phyloP scores from a whole-genome alignment of 1,140 invertebrate genomes.

The Eupeodes corollae region DNA sequence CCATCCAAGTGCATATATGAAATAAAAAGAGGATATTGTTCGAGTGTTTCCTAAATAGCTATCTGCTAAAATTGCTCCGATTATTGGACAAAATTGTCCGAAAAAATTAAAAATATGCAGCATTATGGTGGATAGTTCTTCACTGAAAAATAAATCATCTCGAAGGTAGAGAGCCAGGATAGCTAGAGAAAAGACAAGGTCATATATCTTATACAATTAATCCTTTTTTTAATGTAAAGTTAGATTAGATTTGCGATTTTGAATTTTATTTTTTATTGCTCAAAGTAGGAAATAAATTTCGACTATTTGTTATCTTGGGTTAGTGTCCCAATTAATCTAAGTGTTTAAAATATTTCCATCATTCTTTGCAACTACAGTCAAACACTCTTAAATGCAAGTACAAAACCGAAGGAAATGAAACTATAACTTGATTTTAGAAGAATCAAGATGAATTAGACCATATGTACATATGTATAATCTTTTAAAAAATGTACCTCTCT shows the following conservation, averaged over 20 bases:
- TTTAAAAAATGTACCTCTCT: too few species aligned
- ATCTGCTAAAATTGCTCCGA: slow-evolving; percentile 69
- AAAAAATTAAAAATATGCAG: slow-evolving; percentile 66
- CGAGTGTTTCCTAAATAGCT: slow-evolving; percentile 54
- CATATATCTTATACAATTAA: background rate
- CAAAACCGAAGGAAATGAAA: too few species aligned
- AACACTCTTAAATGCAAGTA: too few species aligned
- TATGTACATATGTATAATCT: too few species aligned
- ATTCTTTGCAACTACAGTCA: too few species aligned
- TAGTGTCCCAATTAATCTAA: too few species aligned
- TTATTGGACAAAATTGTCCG: slow-evolving; percentile 67
- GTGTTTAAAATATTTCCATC: too few species aligned
- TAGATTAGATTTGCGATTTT: background rate
- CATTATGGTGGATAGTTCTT: slow-evolving; percentile 53
- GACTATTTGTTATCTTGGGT: background rate
- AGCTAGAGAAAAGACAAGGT: slow-evolving; percentile 41
- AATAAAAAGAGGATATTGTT: slow-evolving; percentile 55
- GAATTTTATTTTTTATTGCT: background rate
- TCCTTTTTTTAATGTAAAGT: background rate
- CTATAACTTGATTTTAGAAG: too few species aligned
- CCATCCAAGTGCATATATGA: slow-evolving; percentile 62
- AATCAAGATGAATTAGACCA: too few species aligned
- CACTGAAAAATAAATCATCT: slow-evolving; percentile 39
- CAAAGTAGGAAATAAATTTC: background rate
- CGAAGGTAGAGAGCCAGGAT: slow-evolving; percentile 62